Evolutionary conservation across 2,888 invertebrate species (phyloP).

Genomic region (Morinoia aosen): DNA sequence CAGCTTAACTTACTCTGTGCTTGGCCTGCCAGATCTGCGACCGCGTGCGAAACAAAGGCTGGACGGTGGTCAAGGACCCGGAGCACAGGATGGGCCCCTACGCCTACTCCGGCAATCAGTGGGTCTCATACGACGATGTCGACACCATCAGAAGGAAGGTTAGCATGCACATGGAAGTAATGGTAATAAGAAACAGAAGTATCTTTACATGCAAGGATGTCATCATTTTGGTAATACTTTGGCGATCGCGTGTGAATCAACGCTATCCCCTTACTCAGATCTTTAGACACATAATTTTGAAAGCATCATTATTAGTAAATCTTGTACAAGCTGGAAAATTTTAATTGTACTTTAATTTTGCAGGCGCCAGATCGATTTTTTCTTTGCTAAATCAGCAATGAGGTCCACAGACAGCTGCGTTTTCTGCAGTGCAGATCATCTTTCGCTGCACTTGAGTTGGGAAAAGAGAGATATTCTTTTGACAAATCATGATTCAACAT

Average conservation of each 20-base stretch:
- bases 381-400: background rate
- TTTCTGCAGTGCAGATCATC: no score
- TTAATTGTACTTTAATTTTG: background rate
- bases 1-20: background rate
- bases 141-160: constrained; percentile 72
- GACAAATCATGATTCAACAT: no score
- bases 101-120: constrained; percentile 83
- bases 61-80: constrained; percentile 82
- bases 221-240: background rate
- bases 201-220: background rate
- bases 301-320: background rate
- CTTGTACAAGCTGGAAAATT: background rate
- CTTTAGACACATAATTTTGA: background rate
- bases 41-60: constrained; percentile 78
- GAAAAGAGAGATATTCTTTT: no score
- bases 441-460: no score
- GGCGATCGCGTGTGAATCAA: background rate
- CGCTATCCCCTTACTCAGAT: background rate
- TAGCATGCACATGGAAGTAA: background rate
- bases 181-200: background rate
- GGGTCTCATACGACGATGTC: constrained; percentile 94
- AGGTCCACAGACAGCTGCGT: background rate
- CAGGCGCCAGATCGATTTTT: background rate
- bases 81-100: constrained; percentile 78
- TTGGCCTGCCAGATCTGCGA: constrained; percentile 64